Evolutionary conservation across 2,888 invertebrate genomes (phyloP), one percentile per base, ranked within the genome.

Genomic region (Phalera bucephala): DNA sequence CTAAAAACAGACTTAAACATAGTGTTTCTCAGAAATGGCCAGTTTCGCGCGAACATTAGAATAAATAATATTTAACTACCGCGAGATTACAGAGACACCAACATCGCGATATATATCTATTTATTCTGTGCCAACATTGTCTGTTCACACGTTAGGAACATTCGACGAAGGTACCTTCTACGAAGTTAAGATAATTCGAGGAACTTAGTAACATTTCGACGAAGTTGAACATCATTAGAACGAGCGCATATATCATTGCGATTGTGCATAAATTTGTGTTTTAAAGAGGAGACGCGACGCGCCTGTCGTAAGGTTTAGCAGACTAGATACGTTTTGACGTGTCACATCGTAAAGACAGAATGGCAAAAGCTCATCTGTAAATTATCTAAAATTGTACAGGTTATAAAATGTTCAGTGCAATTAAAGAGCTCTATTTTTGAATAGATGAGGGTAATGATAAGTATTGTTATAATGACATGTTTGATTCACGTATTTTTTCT

Each of bases 181-280:
- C 33, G 45, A 22, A 22, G 22, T 22, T 44, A 40, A 33, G 49
- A 47, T 22, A n/a, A n/a, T n/a, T n/a, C n/a, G n/a, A n/a, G n/a
- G n/a, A n/a, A n/a, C n/a, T n/a, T n/a, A n/a, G n/a, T n/a, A n/a
- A n/a, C 35, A 51, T 63, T 76, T 71, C 70, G 50, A 43, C 61
- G 71, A 74, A 78, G 47, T 73, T 67, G 5, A 5, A 5, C 17
- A 17, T 17, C 17, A 17, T 64, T 68, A 65, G 68, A 72, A 3
- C 41, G 45, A 50, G 43, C 51, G 51, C 59, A 76, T 85, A 83
- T 83, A 85, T 85, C 82, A 68, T 50, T 45, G 50, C 41, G 68
- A 75, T 74, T 78, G 64, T 67, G 64, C 76, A 83, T 85, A 84
- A 83, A 84, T 82, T 79, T 70, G 70, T 72, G 73, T 81, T 70